These are phyloP conservation scores for Yponomeuta plumbellus DNA, from an alignment of 2,888 invertebrate species.

Conservation along the genomic window DNA sequence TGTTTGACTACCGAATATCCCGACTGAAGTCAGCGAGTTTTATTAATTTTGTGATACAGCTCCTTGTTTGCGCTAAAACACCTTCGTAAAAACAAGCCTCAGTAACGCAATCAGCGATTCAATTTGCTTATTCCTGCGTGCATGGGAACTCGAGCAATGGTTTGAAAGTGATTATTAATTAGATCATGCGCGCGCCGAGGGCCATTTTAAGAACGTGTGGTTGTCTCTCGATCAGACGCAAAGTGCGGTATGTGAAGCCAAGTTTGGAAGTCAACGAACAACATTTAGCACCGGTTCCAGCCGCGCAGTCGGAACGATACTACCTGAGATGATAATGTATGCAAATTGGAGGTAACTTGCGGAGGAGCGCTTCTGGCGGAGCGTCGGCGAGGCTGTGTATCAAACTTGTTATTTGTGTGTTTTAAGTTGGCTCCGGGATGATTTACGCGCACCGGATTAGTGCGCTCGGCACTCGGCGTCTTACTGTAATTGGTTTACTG, in stretches of 20 bases:
- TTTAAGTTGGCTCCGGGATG: slow-evolving; percentile 55
- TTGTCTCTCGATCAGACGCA: neutral
- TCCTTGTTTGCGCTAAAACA: slow-evolving; percentile 13
- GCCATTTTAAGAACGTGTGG: neutral
- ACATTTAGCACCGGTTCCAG: slow-evolving; percentile 18
- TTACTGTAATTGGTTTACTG: slow-evolving; percentile 53
- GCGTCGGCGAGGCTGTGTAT: slow-evolving; percentile 46
- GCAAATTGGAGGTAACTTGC: slow-evolving; percentile 68
- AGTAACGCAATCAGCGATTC: slow-evolving; percentile 6
- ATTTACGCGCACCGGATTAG: slow-evolving; percentile 57
- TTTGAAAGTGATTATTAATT: slow-evolving; percentile 17
- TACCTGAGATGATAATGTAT: slow-evolving; percentile 75
- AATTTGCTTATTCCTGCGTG: slow-evolving; percentile 16
- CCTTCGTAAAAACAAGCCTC: slow-evolving; percentile 5
- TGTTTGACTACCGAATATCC: slow-evolving; percentile 69
- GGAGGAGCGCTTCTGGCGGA: slow-evolving; percentile 38
- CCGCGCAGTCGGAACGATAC: slow-evolving; percentile 24
- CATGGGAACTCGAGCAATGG: slow-evolving; percentile 12
- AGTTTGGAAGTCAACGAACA: slow-evolving; percentile 19
- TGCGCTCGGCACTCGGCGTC: slow-evolving; percentile 20
- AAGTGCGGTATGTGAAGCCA: neutral
- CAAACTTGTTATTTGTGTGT: slow-evolving; percentile 75
- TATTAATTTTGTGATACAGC: neutral
- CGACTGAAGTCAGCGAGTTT: slow-evolving; percentile 36
- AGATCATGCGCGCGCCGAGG: slow-evolving; percentile 11